Conservation (phyloP, 2,797 vertebrate genomes). For the Fistularia commersonii region DNA sequence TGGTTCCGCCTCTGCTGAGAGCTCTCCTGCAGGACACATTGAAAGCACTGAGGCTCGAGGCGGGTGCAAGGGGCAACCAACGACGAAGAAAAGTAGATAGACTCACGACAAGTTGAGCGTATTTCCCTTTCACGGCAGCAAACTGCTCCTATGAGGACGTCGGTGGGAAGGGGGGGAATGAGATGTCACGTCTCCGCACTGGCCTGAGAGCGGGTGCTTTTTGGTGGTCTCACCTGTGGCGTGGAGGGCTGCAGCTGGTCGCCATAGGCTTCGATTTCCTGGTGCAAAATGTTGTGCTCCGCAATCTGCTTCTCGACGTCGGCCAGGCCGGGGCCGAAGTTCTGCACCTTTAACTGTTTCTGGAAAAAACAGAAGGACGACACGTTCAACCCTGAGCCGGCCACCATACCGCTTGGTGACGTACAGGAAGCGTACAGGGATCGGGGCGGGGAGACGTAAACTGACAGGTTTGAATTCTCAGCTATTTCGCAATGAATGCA, state of each 20-base stretch:
- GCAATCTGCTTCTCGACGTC: conserved; percentile 92
- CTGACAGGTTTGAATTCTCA: too few species aligned
- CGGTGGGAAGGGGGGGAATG: conserved; percentile 9
- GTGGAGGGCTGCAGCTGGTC: conserved; percentile 69
- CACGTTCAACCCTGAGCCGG: too few species aligned
- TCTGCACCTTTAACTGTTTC: conserved; percentile 60
- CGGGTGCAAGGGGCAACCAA: not conserved
- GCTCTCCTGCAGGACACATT: conserved; percentile 70
- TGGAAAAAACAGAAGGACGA: conserved; percentile 22
- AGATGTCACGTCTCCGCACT: not conserved
- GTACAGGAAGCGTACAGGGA: too few species aligned
- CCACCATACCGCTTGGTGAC: too few species aligned
- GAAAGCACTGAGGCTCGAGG: not conserved
- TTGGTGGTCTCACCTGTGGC: conserved; percentile 40
- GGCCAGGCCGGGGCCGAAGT: conserved; percentile 77
- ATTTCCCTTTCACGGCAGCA: conserved; percentile 75
- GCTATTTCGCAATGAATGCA: too few species aligned
- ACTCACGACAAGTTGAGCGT: conserved; percentile 83
- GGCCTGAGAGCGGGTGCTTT: not conserved
- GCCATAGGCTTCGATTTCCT: conserved; percentile 85
- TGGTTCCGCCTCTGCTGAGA: conserved; percentile 73
- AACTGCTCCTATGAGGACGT: conserved; percentile 75
- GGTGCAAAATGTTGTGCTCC: conserved; percentile 88
- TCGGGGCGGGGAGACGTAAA: too few species aligned
- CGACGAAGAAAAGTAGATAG: too few species aligned